Conservation (phyloP, 2,888 invertebrate species). For the Lydus trimaculatus region DNA sequence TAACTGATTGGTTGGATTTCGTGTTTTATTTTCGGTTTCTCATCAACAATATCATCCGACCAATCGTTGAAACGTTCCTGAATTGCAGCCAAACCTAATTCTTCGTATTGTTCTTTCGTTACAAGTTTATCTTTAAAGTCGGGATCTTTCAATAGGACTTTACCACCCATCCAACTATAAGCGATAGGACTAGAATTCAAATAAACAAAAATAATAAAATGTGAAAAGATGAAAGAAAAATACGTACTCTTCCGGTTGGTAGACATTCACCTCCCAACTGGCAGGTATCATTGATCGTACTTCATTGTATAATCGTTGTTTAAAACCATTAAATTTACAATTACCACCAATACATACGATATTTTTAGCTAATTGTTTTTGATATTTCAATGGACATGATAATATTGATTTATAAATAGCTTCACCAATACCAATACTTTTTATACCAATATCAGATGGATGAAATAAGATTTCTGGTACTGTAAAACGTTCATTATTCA, state of each 20-base stretch:
- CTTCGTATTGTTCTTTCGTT: constrained; percentile 88
- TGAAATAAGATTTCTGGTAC: constrained; percentile 95
- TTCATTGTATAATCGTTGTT: constrained; percentile 79
- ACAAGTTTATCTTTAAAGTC: constrained; percentile 76
- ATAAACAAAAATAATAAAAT: neutral
- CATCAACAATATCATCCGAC: constrained; percentile 30
- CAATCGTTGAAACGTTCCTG: constrained; percentile 65
- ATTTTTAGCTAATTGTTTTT: constrained; percentile 80
- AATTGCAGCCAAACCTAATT: constrained; percentile 74
- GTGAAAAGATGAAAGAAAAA: too few relatives aligned
- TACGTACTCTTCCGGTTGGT: constrained; percentile 70
- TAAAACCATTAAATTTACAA: constrained; percentile 82
- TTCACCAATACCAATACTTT: constrained; percentile 91
- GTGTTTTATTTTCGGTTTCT: constrained; percentile 10
- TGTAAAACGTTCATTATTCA: constrained; percentile 94
- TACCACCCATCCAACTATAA: constrained; percentile 92
- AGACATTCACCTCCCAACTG: constrained; percentile 78
- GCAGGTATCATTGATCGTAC: constrained; percentile 80
- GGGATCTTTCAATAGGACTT: constrained; percentile 74
- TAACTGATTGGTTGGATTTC: constrained; percentile 32
- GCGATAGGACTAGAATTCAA: constrained; percentile 71
- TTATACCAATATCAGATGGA: constrained; percentile 93
- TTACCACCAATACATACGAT: constrained; percentile 87
- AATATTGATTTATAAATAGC: constrained; percentile 81
- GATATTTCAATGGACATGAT: constrained; percentile 75